Conservation (phyloP, 2,888 invertebrate genomes). For the Onchidella celtica region DNA sequence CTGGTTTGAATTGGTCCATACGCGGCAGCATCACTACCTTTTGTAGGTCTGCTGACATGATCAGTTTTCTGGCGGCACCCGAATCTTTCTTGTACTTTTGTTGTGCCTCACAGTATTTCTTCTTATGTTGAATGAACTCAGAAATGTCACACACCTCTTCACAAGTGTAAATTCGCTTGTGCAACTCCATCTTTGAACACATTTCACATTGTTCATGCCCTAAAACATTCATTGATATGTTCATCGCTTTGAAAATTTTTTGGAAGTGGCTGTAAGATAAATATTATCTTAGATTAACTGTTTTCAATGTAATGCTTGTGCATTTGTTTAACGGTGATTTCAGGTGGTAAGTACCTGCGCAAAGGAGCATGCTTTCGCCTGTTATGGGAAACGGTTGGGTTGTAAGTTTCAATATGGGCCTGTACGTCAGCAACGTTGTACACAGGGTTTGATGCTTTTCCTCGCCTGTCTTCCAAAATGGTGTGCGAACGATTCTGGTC, state of each 20-base stretch:
- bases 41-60: slow-evolving; percentile 15
- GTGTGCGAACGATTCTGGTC: background rate
- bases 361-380: slow-evolving; percentile 6
- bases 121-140: background rate
- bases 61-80: background rate
- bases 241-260: background rate
- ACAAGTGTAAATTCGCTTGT: background rate
- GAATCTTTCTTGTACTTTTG: background rate
- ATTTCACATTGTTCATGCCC: slow-evolving; percentile 7
- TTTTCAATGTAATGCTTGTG: background rate
- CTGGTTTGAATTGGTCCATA: background rate
- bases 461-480: slow-evolving; percentile 10
- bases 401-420: slow-evolving; percentile 1
- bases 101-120: background rate
- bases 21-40: slow-evolving; percentile 3
- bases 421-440: background rate
- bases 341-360: slow-evolving; percentile 5
- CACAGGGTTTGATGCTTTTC: slow-evolving; percentile 9
- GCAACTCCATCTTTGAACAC: slow-evolving; percentile 13
- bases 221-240: background rate
- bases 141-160: slow-evolving; percentile 6
- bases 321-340: background rate
- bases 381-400: slow-evolving; percentile 11
- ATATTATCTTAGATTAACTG: background rate
- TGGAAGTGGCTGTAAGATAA: background rate